Base-by-base conservation (phyloP, 1,140 invertebrate species). In the Musca vetustissima region DNA sequence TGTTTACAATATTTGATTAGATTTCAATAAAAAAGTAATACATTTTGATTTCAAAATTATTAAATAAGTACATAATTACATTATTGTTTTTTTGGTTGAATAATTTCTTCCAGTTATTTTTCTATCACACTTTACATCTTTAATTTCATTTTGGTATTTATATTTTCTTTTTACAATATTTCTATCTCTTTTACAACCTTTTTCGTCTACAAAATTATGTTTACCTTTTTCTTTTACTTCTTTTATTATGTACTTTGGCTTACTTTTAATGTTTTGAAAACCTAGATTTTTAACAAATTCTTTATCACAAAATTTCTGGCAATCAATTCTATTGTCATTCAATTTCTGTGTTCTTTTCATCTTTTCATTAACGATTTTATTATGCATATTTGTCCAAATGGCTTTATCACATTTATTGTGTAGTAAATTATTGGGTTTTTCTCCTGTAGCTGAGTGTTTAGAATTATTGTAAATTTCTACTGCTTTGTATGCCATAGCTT, bases 171-270 rank as follows among this genome's bases (percentile, higher is more conserved):
- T 28, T 28, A 28, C 28, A 4, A 28, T 28, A 28, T 28, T 28
- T 8, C 28, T 28, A 28, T 28, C 28, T 28, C 28, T 28, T 8
- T 28, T 28, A 25, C 21, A 52, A 28, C 49, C 49, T 24, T 53
- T 53, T 53, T 55, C 66, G 47, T 67, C 66, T n/a, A 52, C 11
- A 53, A 67, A 67, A 17, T 28, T 55, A 13, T 21, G 61, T 64
- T 6, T 43, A 13, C 19, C 17, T 64, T 21, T 28, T 64, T 64
- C 25, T 14, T 53, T 67, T 14, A 67, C 47, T 1, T 15, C 52
- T 53, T 53, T 67, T 1, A 67, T 67, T 9, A 67, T 67, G 32
- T 67, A 67, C 19, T 67, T 67, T 55, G 66, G 66, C 53, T 67
- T 67, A 17, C 53, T 22, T 64, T 64, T 52, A 9, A 67, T 24